These are phyloP conservation scores for Abscondita cerata DNA, from an alignment of 2,888 invertebrate genomes.

Conservation along the genomic window DNA sequence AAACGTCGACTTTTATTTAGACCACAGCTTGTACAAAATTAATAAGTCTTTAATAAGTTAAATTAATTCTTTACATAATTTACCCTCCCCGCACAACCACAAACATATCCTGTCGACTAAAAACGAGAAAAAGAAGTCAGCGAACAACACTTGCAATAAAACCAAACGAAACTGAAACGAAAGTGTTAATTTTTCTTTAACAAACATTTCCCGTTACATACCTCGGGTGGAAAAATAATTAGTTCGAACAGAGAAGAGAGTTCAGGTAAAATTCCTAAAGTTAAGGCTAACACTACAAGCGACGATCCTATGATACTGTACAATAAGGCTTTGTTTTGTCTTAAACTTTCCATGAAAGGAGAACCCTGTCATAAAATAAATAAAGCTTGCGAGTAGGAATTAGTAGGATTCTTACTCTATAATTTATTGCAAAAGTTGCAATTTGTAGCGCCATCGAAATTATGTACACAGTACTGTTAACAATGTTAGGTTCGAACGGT, in stretches of 20 bases:
- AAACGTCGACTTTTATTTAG: conserved; percentile 14
- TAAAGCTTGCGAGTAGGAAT: too few species aligned
- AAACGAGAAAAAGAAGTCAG: conserved; percentile 87
- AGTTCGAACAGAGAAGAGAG: conserved; percentile 92
- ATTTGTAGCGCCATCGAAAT: conserved; percentile 97
- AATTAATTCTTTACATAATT: conserved; percentile 50
- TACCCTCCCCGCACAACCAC: conserved; percentile 86
- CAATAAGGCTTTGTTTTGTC: conserved; percentile 89
- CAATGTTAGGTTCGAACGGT: conserved; percentile 89
- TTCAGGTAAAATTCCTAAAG: conserved; percentile 85
- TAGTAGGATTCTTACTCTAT: conserved; percentile 90
- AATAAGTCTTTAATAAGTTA: conserved; percentile 29
- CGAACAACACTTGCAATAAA: conserved; percentile 81
- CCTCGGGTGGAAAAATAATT: conserved; percentile 90
- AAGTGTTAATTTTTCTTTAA: conserved; percentile 18
- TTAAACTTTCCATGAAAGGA: conserved; percentile 97
- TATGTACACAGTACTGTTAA: conserved; percentile 98
- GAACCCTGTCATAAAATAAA: conserved; percentile 92
- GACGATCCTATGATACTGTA: conserved; percentile 89
- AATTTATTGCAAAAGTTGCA: conserved; percentile 98
- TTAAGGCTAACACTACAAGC: conserved; percentile 81
- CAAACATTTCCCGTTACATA: too few species aligned
- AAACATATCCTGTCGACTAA: conserved; percentile 84
- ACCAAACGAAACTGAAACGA: conserved; percentile 85
- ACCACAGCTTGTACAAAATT: conserved; percentile 36